These are phyloP conservation scores for Odontomyia ornata DNA, from an alignment of 2,888 invertebrate species.

Conservation along the genomic window DNA sequence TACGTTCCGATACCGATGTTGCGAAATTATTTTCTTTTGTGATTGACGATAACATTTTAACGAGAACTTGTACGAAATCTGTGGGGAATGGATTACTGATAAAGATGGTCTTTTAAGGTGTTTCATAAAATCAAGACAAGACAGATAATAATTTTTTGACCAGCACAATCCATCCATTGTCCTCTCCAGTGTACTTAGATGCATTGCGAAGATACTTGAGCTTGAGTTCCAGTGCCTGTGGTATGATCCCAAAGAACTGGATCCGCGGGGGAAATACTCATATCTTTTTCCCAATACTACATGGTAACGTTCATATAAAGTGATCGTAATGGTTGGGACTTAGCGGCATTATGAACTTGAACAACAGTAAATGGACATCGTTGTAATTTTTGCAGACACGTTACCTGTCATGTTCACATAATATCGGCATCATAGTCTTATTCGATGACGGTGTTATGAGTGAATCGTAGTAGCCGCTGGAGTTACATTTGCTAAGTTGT, in stretches of 20 bases:
- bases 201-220: not conserved
- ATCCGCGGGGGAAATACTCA: not conserved
- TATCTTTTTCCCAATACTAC: conserved; percentile 7
- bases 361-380: conserved; percentile 41
- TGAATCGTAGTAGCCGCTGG: not conserved
- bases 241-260: conserved; percentile 2
- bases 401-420: conserved; percentile 42
- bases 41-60: conserved; percentile 21
- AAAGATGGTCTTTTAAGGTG: conserved; percentile 11
- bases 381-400: conserved; percentile 42
- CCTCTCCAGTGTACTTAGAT: not conserved
- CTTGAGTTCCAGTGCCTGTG: not conserved
- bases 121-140: conserved; percentile 7
- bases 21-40: conserved; percentile 5
- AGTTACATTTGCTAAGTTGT: not conserved
- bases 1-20: not conserved
- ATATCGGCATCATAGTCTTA: conserved; percentile 33
- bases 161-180: not conserved
- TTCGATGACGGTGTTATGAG: not conserved
- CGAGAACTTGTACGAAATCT: not conserved
- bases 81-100: not conserved
- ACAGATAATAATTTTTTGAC: conserved; percentile 11
- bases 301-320: conserved; percentile 12
- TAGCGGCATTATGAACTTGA: conserved; percentile 37
- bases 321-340: conserved; percentile 20